Base-by-base conservation (phyloP, 1,140 invertebrate species). In the Drosophila sulfurigaster region DNA sequence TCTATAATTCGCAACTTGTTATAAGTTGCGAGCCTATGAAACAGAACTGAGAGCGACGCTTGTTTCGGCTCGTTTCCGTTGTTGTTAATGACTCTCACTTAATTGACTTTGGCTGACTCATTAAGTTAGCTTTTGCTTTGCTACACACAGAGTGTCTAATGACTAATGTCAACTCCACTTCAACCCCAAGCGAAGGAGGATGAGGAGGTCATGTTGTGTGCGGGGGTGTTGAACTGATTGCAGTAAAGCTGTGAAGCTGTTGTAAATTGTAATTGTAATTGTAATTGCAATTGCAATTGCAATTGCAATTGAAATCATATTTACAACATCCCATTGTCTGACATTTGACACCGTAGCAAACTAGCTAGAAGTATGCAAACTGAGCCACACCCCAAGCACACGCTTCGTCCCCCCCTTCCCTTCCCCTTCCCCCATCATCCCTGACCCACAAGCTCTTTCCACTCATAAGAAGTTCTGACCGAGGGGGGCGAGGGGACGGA, bases 291-390 rank as follows among this genome's bases (percentile, higher is more conserved):
- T 25, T 25, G 20, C 20, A 0, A 25, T 73, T 78, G 57, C 43
- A 52, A 78, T 68, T 51, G 46, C 38, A 87, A 77, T 86, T 86
- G 67, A 75, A 85, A 75, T 75, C 67, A 65, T 70, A 78, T 75
- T 86, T 51, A 58, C 48, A 52, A 62, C 63, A 63, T 45, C 20
- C 20, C 35, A 38, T 38, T 70, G 32, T 70, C 72, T 87, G 79
- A 88, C 83, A 88, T 82, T 75, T 87, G 77, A 87, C 79, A 80
- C 75, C 51, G 43, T 30, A 38, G 35, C 8, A 10, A 38, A 38
- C 35, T 38, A 32, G 3, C 30, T 32, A 32, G 3, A 25, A 25
- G 20, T 32, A 32, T 32, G 30, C 51, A 41, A n/a, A 35, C 51
- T 70, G 59, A 56, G 15, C 49, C 46, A 43, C 57, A 5, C 51